A percentile compares a stretch with the other conserved stretches of the same genome.
These are phyloP conservation scores for Laticauda laticaudata DNA, from an alignment of 2,113 vertebrate genomes.

Conservation along the genomic window DNA sequence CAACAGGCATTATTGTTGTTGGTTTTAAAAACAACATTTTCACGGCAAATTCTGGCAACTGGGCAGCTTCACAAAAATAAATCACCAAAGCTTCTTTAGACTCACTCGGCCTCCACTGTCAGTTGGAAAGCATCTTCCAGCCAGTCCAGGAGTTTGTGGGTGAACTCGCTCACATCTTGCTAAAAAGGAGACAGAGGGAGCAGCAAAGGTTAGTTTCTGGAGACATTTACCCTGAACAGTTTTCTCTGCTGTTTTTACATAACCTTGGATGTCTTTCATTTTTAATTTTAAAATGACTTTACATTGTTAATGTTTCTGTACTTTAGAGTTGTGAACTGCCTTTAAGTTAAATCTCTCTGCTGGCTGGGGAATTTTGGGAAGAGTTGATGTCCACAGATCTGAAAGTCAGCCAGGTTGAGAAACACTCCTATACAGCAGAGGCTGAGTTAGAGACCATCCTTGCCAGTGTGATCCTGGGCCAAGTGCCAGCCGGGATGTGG, in stretches of 20 bases:
- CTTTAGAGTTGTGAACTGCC: background rate
- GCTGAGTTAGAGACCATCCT: background rate
- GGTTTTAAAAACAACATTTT: background rate
- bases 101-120: constrained; percentile 86
- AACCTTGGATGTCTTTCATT: background rate
- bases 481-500: background rate
- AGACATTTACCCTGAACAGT: background rate
- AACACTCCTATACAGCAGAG: background rate
- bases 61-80: background rate
- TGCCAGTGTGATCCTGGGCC: background rate
- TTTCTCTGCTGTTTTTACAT: background rate
- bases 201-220: background rate
- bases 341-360: background rate
- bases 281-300: background rate
- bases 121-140: constrained; percentile 94
- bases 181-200: constrained; percentile 51
- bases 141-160: constrained; percentile 97
- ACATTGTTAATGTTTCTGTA: background rate
- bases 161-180: constrained; percentile 98
- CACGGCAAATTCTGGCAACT: background rate
- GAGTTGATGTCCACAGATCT: background rate
- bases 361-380: background rate
- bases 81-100: background rate
- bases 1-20: background rate
- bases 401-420: background rate